Percentiles rank a stretch among this genome's conserved stretches.
These are phyloP conservation scores for Cyphomyrmex costatus DNA, from an alignment of 1,140 invertebrate genomes.

Conservation along the genomic window DNA sequence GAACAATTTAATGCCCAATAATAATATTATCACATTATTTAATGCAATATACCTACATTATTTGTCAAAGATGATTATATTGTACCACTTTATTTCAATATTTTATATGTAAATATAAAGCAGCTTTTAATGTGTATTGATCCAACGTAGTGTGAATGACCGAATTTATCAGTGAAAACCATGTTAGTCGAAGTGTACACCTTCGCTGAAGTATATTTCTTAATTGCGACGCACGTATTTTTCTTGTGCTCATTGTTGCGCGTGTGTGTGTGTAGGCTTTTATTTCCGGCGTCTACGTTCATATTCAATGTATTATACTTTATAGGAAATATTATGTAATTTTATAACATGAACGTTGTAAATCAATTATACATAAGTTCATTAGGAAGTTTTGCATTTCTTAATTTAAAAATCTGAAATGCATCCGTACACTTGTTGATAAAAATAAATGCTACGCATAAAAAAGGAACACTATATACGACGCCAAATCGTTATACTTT, in stretches of 20 bases:
- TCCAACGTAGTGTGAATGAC: no score
- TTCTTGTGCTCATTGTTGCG: not conserved
- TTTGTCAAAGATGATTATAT: no score
- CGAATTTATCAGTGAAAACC: no score
- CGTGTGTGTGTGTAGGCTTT: no score
- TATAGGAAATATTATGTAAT: conserved; percentile 1
- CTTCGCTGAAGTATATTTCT: not conserved
- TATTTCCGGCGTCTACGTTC: not conserved
- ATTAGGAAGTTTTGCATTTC: not conserved
- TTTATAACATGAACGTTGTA: not conserved
- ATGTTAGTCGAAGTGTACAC: not conserved
- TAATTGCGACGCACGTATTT: not conserved
- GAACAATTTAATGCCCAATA: no score
- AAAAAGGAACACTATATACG: not conserved
- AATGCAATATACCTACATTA: no score
- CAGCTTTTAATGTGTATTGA: no score
- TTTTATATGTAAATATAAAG: no score
- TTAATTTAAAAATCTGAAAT: conserved; percentile 10
- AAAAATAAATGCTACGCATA: conserved; percentile 4
- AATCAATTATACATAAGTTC: not conserved
- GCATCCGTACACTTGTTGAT: not conserved
- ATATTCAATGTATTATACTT: not conserved
- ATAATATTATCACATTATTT: no score
- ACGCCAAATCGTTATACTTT: not conserved
- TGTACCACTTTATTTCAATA: no score